Conservation (phyloP, 1,140 invertebrate genomes). For the Aphelenchoides besseyi region DNA sequence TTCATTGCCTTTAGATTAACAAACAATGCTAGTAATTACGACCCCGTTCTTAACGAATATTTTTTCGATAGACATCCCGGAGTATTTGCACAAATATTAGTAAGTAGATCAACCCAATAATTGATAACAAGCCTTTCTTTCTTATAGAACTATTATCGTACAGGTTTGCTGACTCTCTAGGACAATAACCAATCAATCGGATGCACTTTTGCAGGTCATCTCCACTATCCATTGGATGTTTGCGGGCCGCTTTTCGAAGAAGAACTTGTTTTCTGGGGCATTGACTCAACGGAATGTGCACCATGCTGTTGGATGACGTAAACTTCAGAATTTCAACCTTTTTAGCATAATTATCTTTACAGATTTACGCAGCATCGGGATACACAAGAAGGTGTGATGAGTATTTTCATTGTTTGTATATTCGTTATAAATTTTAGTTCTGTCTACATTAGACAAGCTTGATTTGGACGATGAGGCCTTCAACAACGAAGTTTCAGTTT, state of each 20-base stretch:
- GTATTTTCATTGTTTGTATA: too few relatives aligned
- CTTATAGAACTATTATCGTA: too few relatives aligned
- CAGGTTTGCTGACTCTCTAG: too few relatives aligned
- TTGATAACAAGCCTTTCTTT: too few relatives aligned
- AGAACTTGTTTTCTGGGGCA: constrained; percentile 82
- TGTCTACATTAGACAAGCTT: constrained; percentile 47
- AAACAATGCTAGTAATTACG: constrained; percentile 75
- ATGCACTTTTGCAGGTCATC: constrained; percentile 37
- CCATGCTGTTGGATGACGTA: constrained; percentile 83
- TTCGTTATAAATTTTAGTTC: too few relatives aligned
- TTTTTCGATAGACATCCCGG: constrained; percentile 97
- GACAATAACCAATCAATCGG: too few relatives aligned
- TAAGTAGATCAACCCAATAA: too few relatives aligned
- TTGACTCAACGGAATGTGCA: constrained; percentile 86
- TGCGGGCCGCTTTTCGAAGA: constrained; percentile 96
- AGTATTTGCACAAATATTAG: constrained; percentile 85
- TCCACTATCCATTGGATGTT: constrained; percentile 71
- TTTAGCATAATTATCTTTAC: not conserved
- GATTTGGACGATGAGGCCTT: constrained; percentile 61
- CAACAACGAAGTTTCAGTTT: constrained; percentile 45
- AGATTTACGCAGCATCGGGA: constrained; percentile 77
- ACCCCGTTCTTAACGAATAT: constrained; percentile 88
- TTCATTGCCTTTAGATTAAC: constrained; percentile 69
- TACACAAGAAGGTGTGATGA: constrained; percentile 66
- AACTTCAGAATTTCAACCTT: constrained; percentile 1